Evolutionary conservation across 2,888 invertebrate genomes (phyloP).

Genomic region (Synergus japonicus): DNA sequence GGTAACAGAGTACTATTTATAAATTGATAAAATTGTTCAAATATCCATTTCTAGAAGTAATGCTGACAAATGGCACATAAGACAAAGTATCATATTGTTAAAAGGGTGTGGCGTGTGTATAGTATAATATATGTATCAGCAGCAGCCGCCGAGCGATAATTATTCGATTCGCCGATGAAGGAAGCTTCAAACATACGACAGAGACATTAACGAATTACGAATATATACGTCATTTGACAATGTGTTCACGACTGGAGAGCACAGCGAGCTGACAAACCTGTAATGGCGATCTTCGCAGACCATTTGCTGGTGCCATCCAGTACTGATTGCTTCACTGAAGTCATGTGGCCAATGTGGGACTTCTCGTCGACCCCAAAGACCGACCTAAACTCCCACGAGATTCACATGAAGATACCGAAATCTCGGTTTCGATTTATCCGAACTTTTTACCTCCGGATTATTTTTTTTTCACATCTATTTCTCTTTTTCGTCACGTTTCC

Average conservation of each 20-base stretch:
- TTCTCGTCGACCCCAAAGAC: slow-evolving; percentile 97
- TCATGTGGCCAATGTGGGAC: slow-evolving; percentile 97
- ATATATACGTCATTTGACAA: slow-evolving; percentile 43
- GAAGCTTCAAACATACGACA: slow-evolving; percentile 57
- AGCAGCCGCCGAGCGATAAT: slow-evolving; percentile 55
- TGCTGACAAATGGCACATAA: slow-evolving; percentile 21
- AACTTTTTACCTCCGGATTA: slow-evolving; percentile 13
- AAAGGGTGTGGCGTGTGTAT: slow-evolving; percentile 42
- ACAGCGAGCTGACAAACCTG: slow-evolving; percentile 83
- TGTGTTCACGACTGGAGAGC: slow-evolving; percentile 56
- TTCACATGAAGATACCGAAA: slow-evolving; percentile 68
- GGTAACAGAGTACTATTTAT: background rate
- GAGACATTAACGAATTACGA: slow-evolving; percentile 24
- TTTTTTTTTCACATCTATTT: slow-evolving; percentile 35
- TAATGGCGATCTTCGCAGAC: slow-evolving; percentile 99
- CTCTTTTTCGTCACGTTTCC: slow-evolving; percentile 22
- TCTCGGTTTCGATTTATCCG: slow-evolving; percentile 60
- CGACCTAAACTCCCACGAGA: slow-evolving; percentile 84
- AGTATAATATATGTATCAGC: slow-evolving; percentile 54
- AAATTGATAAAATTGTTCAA: background rate
- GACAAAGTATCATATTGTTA: background rate
- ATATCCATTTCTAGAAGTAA: background rate
- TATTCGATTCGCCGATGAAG: slow-evolving; percentile 50
- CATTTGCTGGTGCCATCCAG: slow-evolving; percentile 99
- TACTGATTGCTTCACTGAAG: slow-evolving; percentile 98